Evolutionary conservation across 2,888 invertebrate species (phyloP), one percentile per base, ranked within the genome.

Genomic region (Chloroclystis v-ata): DNA sequence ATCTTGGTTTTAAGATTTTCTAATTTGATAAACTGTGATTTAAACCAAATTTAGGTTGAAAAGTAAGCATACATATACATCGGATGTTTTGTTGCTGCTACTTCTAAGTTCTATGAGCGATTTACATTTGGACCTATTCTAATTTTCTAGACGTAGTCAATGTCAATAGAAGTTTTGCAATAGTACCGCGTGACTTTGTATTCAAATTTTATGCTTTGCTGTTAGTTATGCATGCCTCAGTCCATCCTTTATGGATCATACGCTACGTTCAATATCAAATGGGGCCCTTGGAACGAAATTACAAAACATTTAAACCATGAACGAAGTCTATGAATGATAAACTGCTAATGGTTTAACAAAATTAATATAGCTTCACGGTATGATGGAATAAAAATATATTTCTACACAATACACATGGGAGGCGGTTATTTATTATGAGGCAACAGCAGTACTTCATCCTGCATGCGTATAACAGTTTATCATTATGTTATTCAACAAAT

Each of bases 101-200:
- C n/a, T n/a, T n/a, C n/a, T n/a, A n/a, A n/a, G n/a, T n/a, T n/a
- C n/a, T n/a, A 20, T 5, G 20, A 20, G 20, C 2, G 20, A 20
- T 2, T 20, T 20, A 5, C 20, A 20, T 5, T 20, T 20, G 20
- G 3, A 20, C 20, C 20, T 59, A 60, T 61, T 58, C 63, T 45
- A 58, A 65, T 63, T 65, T 61, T 57, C 63, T 65, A 65, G 61
- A 54, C 60, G 61, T 65, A 57, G 49, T 61, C 69, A 70, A 73
- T 69, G 68, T 69, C 70, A 71, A 71, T 68, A 64, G 56, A 57
- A 57, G 62, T 75, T 74, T 70, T 62, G 74, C 66, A 75, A 78
- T 49, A 60, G 8, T 32, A 47, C 44, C 54, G 47, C 61, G 61
- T 67, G 59, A 51, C 66, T 16, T 35, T 16, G 20, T 35, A 11